phyloP scores from a whole-genome alignment of 2,888 invertebrate species.

The Catotricha subobsoleta region DNA sequence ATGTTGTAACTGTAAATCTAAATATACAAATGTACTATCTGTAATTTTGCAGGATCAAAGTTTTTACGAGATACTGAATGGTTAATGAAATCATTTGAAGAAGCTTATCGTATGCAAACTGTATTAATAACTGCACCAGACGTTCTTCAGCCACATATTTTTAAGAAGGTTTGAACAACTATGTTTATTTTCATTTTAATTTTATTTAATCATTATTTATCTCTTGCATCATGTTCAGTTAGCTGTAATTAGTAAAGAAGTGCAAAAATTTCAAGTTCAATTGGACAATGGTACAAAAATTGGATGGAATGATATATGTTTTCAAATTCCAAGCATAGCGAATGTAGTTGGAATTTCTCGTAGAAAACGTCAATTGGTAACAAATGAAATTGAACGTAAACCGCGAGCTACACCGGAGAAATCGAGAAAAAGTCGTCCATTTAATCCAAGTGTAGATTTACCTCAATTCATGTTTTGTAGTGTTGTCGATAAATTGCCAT shows the following conservation, averaged over 20 bases:
- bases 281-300: slow-evolving; percentile 17
- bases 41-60: slow-evolving; percentile 33
- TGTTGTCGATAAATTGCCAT: slow-evolving; percentile 40
- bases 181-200: slow-evolving; percentile 3
- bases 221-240: slow-evolving; percentile 7
- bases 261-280: slow-evolving; percentile 28
- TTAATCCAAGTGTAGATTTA: slow-evolving; percentile 39
- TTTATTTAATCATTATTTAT: slow-evolving; percentile 12
- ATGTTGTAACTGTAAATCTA: no score
- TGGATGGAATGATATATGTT: slow-evolving; percentile 13
- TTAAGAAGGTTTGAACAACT: slow-evolving; percentile 26
- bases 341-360: background rate
- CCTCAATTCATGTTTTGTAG: slow-evolving; percentile 42
- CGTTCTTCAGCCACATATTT: slow-evolving; percentile 42
- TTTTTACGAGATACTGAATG: slow-evolving; percentile 53
- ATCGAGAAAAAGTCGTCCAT: slow-evolving; percentile 30
- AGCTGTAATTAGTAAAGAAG: slow-evolving; percentile 31
- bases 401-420: slow-evolving; percentile 6
- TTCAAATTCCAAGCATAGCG: slow-evolving; percentile 11
- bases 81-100: slow-evolving; percentile 47
- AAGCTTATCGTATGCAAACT: slow-evolving; percentile 41
- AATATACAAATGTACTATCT: slow-evolving; percentile 20
- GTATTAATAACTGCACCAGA: slow-evolving; percentile 46
- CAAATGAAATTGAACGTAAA: no score
- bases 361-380: background rate